Percentiles rank a stretch among this genome's conserved stretches.
These are phyloP conservation scores for Crocuta crocuta DNA, from an alignment of 2,113 vertebrate species.

Conservation along the genomic window DNA sequence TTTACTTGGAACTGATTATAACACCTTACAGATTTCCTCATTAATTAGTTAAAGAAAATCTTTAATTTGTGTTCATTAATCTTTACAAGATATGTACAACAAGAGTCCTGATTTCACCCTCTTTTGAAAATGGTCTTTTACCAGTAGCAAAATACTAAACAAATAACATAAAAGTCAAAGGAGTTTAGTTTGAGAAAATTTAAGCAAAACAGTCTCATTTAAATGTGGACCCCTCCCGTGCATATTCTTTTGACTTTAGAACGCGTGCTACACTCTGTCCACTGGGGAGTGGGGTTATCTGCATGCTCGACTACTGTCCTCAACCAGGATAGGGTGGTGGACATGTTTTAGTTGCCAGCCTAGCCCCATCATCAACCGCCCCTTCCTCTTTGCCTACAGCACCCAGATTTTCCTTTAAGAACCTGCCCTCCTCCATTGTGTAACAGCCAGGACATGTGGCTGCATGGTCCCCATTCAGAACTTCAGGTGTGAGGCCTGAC, in stretches of 20 bases:
- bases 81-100: neutral
- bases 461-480: neutral
- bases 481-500: neutral
- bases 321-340: neutral
- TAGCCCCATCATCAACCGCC: neutral
- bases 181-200: neutral
- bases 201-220: neutral
- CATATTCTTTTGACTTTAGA: neutral
- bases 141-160: neutral
- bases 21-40: neutral
- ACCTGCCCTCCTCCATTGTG: neutral
- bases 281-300: neutral
- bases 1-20: neutral
- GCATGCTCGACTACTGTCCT: neutral
- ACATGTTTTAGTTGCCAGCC: neutral
- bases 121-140: neutral
- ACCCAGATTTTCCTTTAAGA: neutral
- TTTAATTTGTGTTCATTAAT: neutral
- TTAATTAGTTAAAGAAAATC: conserved; percentile 31
- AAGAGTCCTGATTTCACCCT: neutral
- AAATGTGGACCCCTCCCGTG: neutral
- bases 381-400: neutral
- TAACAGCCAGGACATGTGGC: neutral
- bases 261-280: neutral
- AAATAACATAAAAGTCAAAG: neutral